phyloP scores from a whole-genome alignment of 2,888 invertebrate species.

The Catocala fraxini region DNA sequence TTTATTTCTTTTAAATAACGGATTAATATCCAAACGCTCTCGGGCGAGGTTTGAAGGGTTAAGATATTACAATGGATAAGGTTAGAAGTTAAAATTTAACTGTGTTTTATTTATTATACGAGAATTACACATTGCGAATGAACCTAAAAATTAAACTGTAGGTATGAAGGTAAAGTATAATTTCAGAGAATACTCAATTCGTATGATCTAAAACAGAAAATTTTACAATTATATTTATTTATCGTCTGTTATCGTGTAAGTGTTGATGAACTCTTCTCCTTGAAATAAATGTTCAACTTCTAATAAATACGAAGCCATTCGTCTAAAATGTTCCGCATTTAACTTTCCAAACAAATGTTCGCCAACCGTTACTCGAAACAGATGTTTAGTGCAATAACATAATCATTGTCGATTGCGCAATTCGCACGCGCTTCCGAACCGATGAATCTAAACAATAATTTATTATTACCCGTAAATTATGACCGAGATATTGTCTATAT shows the following conservation, averaged over 20 bases:
- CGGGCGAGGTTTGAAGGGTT: slow-evolving; percentile 21
- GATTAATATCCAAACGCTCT: slow-evolving; percentile 31
- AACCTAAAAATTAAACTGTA: no score
- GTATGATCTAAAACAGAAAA: no score
- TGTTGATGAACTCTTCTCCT: no score
- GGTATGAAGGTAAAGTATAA: no score
- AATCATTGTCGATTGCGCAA: slow-evolving; percentile 15
- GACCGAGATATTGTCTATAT: slow-evolving; percentile 18
- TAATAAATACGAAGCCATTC: not conserved
- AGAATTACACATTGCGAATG: not conserved
- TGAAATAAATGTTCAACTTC: not conserved
- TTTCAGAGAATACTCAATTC: no score
- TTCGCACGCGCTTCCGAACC: slow-evolving; percentile 11
- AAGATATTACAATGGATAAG: slow-evolving; percentile 23
- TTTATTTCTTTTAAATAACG: slow-evolving; percentile 33
- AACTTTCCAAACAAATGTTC: slow-evolving; percentile 8
- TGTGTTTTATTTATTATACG: slow-evolving; percentile 2
- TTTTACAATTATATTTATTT: no score
- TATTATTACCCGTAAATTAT: slow-evolving; percentile 21
- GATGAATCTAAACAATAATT: slow-evolving; percentile 17
- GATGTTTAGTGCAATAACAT: slow-evolving; percentile 14
- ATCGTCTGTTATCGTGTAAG: no score
- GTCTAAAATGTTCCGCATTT: not conserved
- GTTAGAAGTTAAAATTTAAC: not conserved
- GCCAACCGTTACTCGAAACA: not conserved